A percentile compares a stretch with the other conserved stretches of the same genome.
These are phyloP conservation scores for Drosophila lacertosa DNA, from an alignment of 1,140 invertebrate species.

Conservation along the genomic window DNA sequence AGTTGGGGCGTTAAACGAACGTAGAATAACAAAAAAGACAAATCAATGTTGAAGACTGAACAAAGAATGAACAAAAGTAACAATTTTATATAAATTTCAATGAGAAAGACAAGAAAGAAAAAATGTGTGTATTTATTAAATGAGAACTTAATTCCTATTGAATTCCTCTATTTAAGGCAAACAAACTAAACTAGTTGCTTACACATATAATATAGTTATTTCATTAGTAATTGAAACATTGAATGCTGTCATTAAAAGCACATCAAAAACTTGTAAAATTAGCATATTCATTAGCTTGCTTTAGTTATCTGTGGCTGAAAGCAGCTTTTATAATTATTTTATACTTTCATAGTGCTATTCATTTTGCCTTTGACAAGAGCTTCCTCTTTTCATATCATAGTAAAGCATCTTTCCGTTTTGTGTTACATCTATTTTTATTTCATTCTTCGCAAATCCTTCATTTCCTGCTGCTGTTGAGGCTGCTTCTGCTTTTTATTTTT, in stretches of 20 bases:
- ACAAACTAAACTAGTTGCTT: too few species aligned
- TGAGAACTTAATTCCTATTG: too few species aligned
- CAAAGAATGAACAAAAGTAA: background rate
- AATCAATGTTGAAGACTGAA: conserved; percentile 10
- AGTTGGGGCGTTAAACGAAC: background rate
- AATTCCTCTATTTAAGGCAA: too few species aligned
- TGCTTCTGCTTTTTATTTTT: background rate
- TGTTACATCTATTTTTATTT: background rate
- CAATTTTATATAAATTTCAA: too few species aligned
- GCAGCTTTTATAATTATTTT: background rate
- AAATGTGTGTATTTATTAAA: too few species aligned
- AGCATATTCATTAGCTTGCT: too few species aligned
- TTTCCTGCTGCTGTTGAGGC: conserved; percentile 29
- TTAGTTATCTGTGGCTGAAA: background rate
- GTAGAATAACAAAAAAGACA: background rate
- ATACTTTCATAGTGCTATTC: background rate
- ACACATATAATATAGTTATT: too few species aligned
- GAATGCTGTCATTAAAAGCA: too few species aligned
- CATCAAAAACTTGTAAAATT: too few species aligned
- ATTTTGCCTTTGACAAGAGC: background rate
- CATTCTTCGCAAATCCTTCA: conserved; percentile 34
- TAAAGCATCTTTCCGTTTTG: conserved; percentile 8
- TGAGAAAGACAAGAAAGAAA: too few species aligned
- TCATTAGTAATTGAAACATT: too few species aligned
- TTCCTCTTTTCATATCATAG: conserved; percentile 9